Percentiles rank a stretch among this genome's conserved stretches.
These are phyloP conservation scores for Hyperopisus bebe DNA, from an alignment of 2,113 vertebrate genomes.

Conservation along the genomic window DNA sequence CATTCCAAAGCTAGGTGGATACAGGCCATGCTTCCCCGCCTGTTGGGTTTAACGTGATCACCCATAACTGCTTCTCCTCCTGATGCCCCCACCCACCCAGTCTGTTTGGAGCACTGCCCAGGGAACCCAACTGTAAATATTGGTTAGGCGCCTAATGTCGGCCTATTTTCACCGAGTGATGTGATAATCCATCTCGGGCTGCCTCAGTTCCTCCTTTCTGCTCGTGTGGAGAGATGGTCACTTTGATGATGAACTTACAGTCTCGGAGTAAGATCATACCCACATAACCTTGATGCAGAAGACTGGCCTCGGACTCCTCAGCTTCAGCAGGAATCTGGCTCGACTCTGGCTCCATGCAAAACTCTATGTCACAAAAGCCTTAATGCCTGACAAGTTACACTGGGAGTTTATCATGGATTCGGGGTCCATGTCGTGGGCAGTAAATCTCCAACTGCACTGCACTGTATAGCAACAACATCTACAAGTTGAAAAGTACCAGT, in stretches of 20 bases:
- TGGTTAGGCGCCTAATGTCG: neutral
- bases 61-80: neutral
- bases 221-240: neutral
- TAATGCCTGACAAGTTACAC: conserved; percentile 21
- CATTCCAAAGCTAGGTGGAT: neutral
- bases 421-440: neutral
- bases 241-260: neutral
- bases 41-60: neutral
- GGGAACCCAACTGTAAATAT: neutral
- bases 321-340: neutral
- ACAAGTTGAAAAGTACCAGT: neutral
- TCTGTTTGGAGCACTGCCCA: neutral
- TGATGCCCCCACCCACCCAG: neutral
- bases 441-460: neutral
- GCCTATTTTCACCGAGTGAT: neutral
- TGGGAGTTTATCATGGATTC: conserved; percentile 5
- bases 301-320: neutral
- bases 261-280: neutral
- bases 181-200: neutral
- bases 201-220: neutral
- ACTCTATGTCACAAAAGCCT: conserved; percentile 11
- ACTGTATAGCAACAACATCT: neutral
- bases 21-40: neutral
- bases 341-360: neutral
- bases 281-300: neutral